Base-by-base conservation (phyloP, 2,888 invertebrate species). In the Acanthoscelides obtectus region DNA sequence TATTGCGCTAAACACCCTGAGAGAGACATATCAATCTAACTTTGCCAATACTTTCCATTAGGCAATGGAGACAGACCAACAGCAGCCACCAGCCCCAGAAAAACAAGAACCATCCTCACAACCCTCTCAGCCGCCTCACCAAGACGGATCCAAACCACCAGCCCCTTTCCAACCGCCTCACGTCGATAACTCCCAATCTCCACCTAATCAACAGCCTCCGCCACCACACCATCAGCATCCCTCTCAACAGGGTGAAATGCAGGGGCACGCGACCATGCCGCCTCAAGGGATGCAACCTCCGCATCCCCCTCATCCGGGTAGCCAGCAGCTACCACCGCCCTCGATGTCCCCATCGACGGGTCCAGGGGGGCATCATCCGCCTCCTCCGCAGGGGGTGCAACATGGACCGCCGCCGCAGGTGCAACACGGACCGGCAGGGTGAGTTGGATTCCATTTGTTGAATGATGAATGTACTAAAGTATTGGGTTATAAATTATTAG, bases 151-250 rank as follows among this genome's bases (percentile, higher is more conserved):
- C 45, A 45, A 45, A 17, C 67, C 67, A 19, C 67, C 17, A 20
- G 17, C 21, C 22, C 4, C 22, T 20, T 22, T 22, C n/a, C 67
- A 67, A 17, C 20, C 67, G 2, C 67, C 67, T 12, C 67, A 67
- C 19, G 22, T 21, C 20, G 67, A 22, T 21, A 20, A 2, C 20
- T 22, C 67, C 19, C 67, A 67, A 22, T 67, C 67, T n/a, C 67
- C 22, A 19, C 67, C 67, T 20, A 17, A 74, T 1, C 72, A 68
- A 65, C n/a, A n/a, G n/a, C n/a, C n/a, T n/a, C 77, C 76, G 27
- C 74, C 72, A 20, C 74, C 69, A 27, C 73, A 72, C 65, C 74
- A 71, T 66, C n/a, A n/a, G n/a, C n/a, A n/a, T n/a, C n/a, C n/a
- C n/a, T 12, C 45, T 45, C 45, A 45, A 12, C 45, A 45, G 45